A percentile compares a stretch with the other conserved stretches of the same genome.
Evolutionary conservation across 2,113 vertebrate genomes (phyloP).

Genomic region (Ahaetulla prasina): DNA sequence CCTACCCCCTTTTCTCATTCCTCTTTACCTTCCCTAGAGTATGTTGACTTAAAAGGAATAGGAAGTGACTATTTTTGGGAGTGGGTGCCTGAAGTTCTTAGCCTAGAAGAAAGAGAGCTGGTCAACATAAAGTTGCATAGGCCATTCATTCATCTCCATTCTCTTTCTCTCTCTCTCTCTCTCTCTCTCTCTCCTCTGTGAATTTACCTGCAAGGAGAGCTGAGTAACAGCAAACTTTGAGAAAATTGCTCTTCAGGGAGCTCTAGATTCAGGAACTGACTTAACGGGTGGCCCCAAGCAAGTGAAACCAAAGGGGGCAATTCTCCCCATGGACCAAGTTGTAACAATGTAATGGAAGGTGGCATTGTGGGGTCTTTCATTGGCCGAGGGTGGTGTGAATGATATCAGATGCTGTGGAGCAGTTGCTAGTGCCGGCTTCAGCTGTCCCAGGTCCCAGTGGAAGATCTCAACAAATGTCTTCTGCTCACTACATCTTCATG

Average conservation of each 20-base stretch:
- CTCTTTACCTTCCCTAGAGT: not conserved
- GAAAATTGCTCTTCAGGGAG: not conserved
- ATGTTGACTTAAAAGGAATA: not conserved
- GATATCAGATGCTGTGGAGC: not conserved
- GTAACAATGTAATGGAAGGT: not conserved
- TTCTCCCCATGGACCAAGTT: constrained; percentile 12
- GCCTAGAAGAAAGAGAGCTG: not conserved
- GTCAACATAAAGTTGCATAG: not conserved
- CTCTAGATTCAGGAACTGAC: not conserved
- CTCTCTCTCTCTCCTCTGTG: not conserved
- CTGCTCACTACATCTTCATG: not conserved
- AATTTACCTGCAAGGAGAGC: not conserved
- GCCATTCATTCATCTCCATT: not conserved
- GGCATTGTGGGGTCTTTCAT: not conserved
- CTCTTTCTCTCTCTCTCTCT: not conserved
- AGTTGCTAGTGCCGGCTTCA: not conserved
- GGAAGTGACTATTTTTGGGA: not conserved
- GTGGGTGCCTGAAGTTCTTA: not conserved
- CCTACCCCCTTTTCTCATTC: not conserved
- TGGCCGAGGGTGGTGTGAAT: not conserved
- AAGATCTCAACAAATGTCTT: not conserved
- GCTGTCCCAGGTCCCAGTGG: not conserved
- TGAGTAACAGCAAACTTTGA: not conserved
- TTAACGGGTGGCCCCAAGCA: not conserved
- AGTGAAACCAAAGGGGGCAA: not conserved